Evolutionary conservation across 1,140 invertebrate genomes (phyloP), one percentile per base, ranked within the genome.

Genomic region (Anastatus disparis): DNA sequence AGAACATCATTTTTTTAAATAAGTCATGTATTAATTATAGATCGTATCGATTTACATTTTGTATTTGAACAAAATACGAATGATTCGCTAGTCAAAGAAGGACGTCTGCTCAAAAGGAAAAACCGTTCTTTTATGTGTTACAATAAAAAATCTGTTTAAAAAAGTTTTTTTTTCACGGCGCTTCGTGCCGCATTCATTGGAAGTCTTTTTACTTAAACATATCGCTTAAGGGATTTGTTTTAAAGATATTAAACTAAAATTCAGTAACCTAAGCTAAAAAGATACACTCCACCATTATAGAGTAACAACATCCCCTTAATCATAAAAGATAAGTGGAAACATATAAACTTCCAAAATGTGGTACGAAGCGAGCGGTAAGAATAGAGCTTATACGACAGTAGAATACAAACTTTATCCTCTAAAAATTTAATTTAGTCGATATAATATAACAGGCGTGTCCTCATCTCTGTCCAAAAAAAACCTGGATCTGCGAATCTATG

Each of bases 1-100:
- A 20, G 27, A 48, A 12, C 13, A 13, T 27, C 10, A 0, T 61
- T 66, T 68, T 74, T 72, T 76, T 78, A 79, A 81, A 81, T 79
- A 78, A 78, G 66, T 76, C 73, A 74, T 76, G 71, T 71, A 76
- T 80, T 78, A 79, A 81, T 82, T 75, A 79, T 77, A 73, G 69
- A 74, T 72, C 70, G 71, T 70, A 66, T 79, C 65, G 75, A 79
- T 81, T 78, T 79, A 80, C 75, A 80, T 77, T 75, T 77, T 72
- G 74, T 75, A 74, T 76, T 64, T 74, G 73, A 77, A 78, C 74
- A 79, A 71, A 74, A 74, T 72, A 67, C 52, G 70, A 72, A 68
- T 72, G 67, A 77, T 74, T 73, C 70, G 70, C 70, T 75, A 72
- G 69, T 74, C 48, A 76, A 74, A 71, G 68, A 74, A 76, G 66